Evolutionary conservation across 2,113 vertebrate species (phyloP), one percentile per base, ranked within the genome.

Genomic region (Hucho hucho): DNA sequence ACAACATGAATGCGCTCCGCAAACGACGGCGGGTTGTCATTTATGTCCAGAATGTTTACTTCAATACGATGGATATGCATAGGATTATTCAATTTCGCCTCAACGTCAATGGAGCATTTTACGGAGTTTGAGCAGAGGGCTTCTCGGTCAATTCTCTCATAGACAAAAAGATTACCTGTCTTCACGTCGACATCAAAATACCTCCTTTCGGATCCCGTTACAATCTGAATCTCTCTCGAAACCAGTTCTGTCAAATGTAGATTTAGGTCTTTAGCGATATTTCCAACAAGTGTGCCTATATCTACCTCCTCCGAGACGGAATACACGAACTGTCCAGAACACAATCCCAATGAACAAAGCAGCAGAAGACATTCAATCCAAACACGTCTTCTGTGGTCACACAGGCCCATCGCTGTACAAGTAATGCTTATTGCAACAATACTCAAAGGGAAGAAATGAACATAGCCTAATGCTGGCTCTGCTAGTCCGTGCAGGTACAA

Each of bases 201-300:
- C 70, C 79, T 83, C 61, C 43, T 74, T 47, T 83, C 79, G 4
- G 79, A 43, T 72, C 79, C 76, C 1, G 49, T 69, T 46, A 72
- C 77, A 29, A 86, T 69, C 5, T 79, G 76, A 37, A 83, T 79
- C 49, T 69, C 75, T 73, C 81, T 63, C 4, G 32, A 53, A 11
- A 75, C 81, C 63, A 86, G 75, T 43, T 86, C 84, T 26, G 75
- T 76, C 64, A 83, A 49, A 56, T 83, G 77, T n/a, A 86, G 43
- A 77, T 86, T 81, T 32, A 86, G 81, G 64, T 86, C 81, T 63
- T 83, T 86, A 2, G 75, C 84, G 9, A 86, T 75, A 70, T 86
- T 86, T 24, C 81, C 81, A 22, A 82, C 68, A 69, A 68, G 37
- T 14, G 84, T 82, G 4, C 84, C 82, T n/a, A 73, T 69, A 13